Evolutionary conservation across 2,888 invertebrate species (phyloP), one percentile per base, ranked within the genome.

Genomic region (Julus scandinavius): DNA sequence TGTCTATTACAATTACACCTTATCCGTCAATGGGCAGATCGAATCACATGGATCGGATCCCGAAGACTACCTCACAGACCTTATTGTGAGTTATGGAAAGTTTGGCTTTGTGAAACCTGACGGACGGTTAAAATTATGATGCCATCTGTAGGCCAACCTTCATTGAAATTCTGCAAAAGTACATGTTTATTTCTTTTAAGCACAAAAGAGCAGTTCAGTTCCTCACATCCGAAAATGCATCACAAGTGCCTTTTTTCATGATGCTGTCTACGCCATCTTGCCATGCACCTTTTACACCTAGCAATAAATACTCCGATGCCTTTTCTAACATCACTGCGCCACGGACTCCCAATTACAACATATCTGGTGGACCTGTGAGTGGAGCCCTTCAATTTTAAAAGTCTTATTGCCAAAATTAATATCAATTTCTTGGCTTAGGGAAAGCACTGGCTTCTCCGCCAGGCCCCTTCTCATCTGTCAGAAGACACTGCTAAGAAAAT

Each of bases 201-300:
- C 41, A 85, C 13, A 41, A 85, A 41, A 40, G 85, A 20, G 85
- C 85, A n/a, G 49, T 85, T n/a, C 41, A 85, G 49, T 85, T 85
- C 45, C 91, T 91, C 87, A 89, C 90, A n/a, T 89, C 91, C 1
- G 89, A 89, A 13, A 89, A 91, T 0, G 90, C 84, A 40, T 40
- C 49, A 17, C 50, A 87, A 50, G 38, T 49, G 20, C 96, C 96
- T 0, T 97, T 98, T 92, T 94, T 98, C 89, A 96, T 97, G 95
- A 95, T 97, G 90, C 91, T 97, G n/a, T 95, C 97, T 0, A 95
- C 97, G 0, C 98, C 98, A 45, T 96, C 98, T 0, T 95, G 96
- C 2, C 98, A 98, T 92, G 95, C 95, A 85, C 98, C 98, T 0
- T 97, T 96, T 92, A 96, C 95, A 0, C 95, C 98, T 4, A 97